Evolutionary conservation across 2,113 vertebrate species (phyloP).

Genomic region (Anhinga rufa): DNA sequence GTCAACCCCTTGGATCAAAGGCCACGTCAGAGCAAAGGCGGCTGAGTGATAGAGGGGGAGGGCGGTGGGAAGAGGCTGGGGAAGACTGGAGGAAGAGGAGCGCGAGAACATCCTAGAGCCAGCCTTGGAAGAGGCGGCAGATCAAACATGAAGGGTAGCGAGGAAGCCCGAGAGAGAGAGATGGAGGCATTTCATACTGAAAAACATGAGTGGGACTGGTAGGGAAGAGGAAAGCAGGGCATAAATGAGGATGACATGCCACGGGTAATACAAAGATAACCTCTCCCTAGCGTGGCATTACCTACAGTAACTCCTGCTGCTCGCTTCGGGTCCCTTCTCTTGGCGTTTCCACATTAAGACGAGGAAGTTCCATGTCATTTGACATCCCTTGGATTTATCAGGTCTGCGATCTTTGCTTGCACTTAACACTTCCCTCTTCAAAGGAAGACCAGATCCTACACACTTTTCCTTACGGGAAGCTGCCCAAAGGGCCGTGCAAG

Average conservation of each 20-base stretch:
- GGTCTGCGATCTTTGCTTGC: not conserved
- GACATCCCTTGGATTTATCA: not conserved
- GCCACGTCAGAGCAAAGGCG: not conserved
- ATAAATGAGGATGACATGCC: not conserved
- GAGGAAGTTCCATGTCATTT: not conserved
- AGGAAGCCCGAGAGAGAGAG: not conserved
- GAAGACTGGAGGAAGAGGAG: not conserved
- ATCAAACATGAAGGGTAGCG: no score
- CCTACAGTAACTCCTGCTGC: not conserved
- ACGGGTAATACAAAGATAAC: no score
- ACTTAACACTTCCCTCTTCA: not conserved
- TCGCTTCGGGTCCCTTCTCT: not conserved
- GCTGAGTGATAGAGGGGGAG: not conserved
- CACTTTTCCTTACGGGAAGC: not conserved
- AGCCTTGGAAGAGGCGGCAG: not conserved
- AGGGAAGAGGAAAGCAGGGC: not conserved
- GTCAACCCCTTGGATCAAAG: not conserved
- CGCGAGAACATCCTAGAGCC: not conserved
- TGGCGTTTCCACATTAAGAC: not conserved
- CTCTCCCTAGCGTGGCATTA: not conserved
- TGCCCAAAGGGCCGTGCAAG: not conserved
- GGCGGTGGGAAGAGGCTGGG: not conserved
- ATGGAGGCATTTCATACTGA: fast-evolving
- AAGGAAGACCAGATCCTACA: not conserved
- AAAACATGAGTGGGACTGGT: fast-evolving